Base-by-base conservation (phyloP, 2,113 vertebrate species). In the Cryptomyrus ogoouensis region DNA sequence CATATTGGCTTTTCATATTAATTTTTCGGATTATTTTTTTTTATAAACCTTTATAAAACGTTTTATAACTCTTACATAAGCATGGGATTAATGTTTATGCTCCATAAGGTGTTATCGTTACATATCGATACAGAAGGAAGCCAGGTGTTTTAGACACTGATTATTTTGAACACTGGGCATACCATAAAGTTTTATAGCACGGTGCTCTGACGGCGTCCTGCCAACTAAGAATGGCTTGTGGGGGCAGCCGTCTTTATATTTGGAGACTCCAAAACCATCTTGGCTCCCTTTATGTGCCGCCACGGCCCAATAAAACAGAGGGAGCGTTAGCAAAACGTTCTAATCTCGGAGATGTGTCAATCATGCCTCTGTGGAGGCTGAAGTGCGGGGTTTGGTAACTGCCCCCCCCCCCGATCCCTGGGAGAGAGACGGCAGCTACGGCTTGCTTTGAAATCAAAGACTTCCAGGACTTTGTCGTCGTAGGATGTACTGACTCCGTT, bases 241-340 rank as follows among this genome's bases (percentile, higher is more conserved):
- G 92, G 92, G 88, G 93, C 91, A 91, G 92, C 94, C 94, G 91
- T 91, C 92, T 91, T 92, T 91, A 91, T 90, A 93, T 94, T 93
- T 92, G 91, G 93, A 95, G 94, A 93, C 95, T 96, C 96, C 95
- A 94, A 95, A 97, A 95, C 94, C 94, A 92, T 94, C 93, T 46
- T 91, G 92, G 90, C 86, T 92, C 90, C 91, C 96, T 97, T 97
- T 96, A 97, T 97, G 97, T 95, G 93, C 96, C 96, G 96, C 96
- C 92, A 93, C 93, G 87, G 94, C 93, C 97, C 96, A 97, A 97
- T 96, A 95, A 95, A 91, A 95, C 93, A 93, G 94, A 93, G 94
- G 94, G 95, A 94, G 93, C 93, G 95, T 92, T 93, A 94, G 95
- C 93, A 94, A 8, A 93, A 94, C 94, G 95, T 94, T 95, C 95